A percentile compares a stretch with the other conserved stretches of the same genome.
phyloP scores from a whole-genome alignment of 2,797 vertebrate species.

The Siniperca obscura region DNA sequence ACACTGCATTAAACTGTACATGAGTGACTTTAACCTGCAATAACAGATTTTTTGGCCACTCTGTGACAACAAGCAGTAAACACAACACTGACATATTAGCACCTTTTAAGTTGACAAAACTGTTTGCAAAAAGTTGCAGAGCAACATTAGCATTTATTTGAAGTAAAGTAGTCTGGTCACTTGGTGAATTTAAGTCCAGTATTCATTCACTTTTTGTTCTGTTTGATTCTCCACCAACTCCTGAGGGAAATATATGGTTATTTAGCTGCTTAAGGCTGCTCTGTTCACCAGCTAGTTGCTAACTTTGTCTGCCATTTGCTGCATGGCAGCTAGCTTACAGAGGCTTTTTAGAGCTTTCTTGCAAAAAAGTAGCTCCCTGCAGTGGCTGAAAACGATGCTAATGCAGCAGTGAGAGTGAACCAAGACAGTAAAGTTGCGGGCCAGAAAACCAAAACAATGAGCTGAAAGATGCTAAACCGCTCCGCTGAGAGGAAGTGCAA shows the following conservation, averaged over 20 bases:
- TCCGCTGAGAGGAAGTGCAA: background rate
- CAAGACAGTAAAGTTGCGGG: background rate
- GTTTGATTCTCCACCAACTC: conserved; percentile 4
- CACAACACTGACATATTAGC: background rate
- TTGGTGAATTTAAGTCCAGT: background rate
- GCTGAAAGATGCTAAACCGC: background rate
- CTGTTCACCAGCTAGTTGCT: background rate
- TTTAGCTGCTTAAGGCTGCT: background rate
- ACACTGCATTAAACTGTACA: background rate
- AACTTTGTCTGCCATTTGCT: background rate
- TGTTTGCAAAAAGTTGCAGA: background rate
- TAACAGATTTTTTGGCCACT: background rate
- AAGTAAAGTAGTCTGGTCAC: background rate
- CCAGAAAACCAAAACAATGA: conserved; percentile 1
- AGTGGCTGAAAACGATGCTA: background rate
- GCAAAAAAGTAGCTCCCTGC: background rate
- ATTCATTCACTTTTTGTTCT: background rate
- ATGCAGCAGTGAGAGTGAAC: background rate
- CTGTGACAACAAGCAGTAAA: background rate
- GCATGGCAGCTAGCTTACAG: background rate
- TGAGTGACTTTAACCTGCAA: background rate
- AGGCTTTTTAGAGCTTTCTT: background rate
- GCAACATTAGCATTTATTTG: background rate
- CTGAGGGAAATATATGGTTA: background rate
- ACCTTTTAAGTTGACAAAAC: background rate